Conservation (phyloP, 2,797 vertebrate species). For the Cirrhinus mrigala region DNA sequence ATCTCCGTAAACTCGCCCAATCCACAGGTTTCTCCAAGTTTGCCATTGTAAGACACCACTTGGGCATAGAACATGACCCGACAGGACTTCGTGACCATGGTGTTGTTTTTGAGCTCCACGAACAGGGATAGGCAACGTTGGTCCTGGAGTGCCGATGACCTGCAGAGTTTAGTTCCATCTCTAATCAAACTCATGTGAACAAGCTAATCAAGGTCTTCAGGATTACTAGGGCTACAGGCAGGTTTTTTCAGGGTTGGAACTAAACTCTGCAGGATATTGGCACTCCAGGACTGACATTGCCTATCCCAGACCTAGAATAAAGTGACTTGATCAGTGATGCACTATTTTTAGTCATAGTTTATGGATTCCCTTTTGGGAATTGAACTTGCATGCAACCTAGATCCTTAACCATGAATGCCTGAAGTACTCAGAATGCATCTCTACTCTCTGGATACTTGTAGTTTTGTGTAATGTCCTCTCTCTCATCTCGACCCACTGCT, state of each 20-base stretch:
- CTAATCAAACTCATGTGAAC: too few relatives aligned
- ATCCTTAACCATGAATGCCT: background rate
- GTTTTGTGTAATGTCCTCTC: constrained; percentile 90
- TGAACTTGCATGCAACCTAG: background rate
- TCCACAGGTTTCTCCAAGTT: constrained; percentile 76
- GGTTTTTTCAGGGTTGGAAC: too few relatives aligned
- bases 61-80: constrained; percentile 79
- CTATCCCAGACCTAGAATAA: background rate
- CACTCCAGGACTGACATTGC: too few relatives aligned
- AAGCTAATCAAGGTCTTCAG: too few relatives aligned
- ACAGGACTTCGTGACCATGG: constrained; percentile 65
- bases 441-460: constrained; percentile 92
- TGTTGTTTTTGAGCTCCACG: constrained; percentile 80
- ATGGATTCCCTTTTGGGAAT: background rate
- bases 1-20: constrained; percentile 68
- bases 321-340: background rate
- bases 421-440: constrained; percentile 18
- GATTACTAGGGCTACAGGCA: too few relatives aligned
- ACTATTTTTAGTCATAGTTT: background rate
- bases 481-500: constrained; percentile 79
- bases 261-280: too few relatives aligned
- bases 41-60: constrained; percentile 80
- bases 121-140: too few relatives aligned
- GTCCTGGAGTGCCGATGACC: too few relatives aligned
- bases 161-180: too few relatives aligned